These are phyloP conservation scores for Lepidurus apus DNA, from an alignment of 1,140 invertebrate genomes.

Conservation along the genomic window DNA sequence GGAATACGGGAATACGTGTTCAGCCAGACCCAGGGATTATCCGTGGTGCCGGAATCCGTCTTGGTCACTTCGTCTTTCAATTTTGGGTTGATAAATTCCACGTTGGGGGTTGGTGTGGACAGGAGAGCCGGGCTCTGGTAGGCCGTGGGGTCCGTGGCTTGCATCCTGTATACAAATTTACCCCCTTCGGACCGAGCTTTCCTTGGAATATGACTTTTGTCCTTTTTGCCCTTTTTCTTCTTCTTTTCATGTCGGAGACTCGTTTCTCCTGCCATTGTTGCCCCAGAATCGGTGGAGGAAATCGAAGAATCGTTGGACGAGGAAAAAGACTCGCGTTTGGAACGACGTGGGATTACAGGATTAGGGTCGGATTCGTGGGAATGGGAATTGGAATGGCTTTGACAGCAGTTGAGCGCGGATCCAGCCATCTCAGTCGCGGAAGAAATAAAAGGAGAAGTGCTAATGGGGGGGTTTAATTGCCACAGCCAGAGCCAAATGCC, in stretches of 20 bases:
- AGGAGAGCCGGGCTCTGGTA: conserved; percentile 1
- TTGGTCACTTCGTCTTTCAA: conserved; percentile 33
- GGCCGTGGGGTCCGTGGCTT: neutral
- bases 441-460: neutral
- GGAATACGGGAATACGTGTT: conserved; percentile 43
- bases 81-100: conserved; percentile 36
- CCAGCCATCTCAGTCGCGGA: neutral
- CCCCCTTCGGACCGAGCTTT: neutral
- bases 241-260: neutral
- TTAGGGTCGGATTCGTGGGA: neutral
- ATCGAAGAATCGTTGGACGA: neutral
- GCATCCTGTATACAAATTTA: neutral
- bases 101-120: conserved; percentile 28
- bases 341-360: neutral
- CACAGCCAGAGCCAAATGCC: conserved; percentile 17
- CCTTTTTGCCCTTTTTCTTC: conserved; percentile 1
- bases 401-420: neutral
- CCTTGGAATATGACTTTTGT: neutral
- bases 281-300: neutral
- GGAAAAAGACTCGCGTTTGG: neutral
- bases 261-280: neutral
- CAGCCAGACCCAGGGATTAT: conserved; percentile 40
- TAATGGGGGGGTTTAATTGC: neutral
- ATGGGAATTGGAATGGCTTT: neutral
- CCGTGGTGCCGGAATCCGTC: conserved; percentile 25